phyloP scores from a whole-genome alignment of 2,113 vertebrate genomes.

The Larimichthys polyactis region DNA sequence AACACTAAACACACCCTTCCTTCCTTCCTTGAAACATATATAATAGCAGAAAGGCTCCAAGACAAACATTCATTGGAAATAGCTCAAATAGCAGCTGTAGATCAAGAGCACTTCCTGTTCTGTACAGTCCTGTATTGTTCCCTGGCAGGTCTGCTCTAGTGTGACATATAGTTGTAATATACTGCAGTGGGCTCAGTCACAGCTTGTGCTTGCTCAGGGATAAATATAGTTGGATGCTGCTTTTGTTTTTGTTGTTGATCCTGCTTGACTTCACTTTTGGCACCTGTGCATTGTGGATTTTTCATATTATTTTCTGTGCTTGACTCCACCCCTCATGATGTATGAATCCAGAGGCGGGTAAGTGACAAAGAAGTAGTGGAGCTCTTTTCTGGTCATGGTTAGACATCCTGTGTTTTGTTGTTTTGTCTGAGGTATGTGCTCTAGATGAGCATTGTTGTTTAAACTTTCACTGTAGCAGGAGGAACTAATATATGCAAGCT shows the following conservation, averaged over 20 bases:
- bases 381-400: not conserved
- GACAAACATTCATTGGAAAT: conserved; percentile 54
- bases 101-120: conserved; percentile 58
- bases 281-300: conserved; percentile 35
- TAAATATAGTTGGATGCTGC: conserved; percentile 53
- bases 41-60: conserved; percentile 42
- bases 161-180: conserved; percentile 61
- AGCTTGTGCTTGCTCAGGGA: conserved; percentile 53
- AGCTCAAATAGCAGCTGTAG: conserved; percentile 56
- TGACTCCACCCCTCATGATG: conserved; percentile 46
- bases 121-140: conserved; percentile 59
- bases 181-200: conserved; percentile 44
- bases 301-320: conserved; percentile 57
- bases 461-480: not conserved
- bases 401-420: conserved; percentile 16
- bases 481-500: not conserved
- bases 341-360: conserved; percentile 70
- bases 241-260: conserved; percentile 45
- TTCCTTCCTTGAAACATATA: conserved; percentile 19
- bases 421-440: not conserved
- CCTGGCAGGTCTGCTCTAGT: conserved; percentile 40
- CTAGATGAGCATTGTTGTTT: conserved; percentile 7
- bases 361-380: conserved; percentile 45
- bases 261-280: conserved; percentile 33
- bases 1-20: conserved; percentile 12